Evolutionary conservation across 2,113 vertebrate genomes (phyloP).

Genomic region (Daubentonia madagascariensis): DNA sequence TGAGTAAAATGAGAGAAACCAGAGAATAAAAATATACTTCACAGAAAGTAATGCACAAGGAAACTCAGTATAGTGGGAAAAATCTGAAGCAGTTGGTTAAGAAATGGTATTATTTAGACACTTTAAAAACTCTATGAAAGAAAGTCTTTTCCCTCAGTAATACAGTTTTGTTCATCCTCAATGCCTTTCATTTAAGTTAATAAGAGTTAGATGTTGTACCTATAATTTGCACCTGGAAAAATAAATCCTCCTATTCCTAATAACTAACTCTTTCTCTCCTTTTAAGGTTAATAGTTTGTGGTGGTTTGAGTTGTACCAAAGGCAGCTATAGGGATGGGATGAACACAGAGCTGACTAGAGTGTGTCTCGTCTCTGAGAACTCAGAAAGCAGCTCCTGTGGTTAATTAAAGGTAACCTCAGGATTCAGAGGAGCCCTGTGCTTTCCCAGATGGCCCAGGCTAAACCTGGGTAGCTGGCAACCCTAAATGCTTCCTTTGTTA

Average conservation of each 20-base stretch:
- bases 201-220: neutral
- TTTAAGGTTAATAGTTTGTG: neutral
- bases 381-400: neutral
- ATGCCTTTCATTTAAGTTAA: neutral
- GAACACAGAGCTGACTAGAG: neutral
- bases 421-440: conserved; percentile 52
- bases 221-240: conserved; percentile 51
- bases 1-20: conserved; percentile 32
- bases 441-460: conserved; percentile 58
- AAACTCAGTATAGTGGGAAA: neutral
- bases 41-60: neutral
- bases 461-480: conserved; percentile 73
- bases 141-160: neutral
- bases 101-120: neutral
- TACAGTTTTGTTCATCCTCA: neutral
- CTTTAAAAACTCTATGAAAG: neutral
- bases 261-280: neutral
- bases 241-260: neutral
- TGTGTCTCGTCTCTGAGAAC: neutral
- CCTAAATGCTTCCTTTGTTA: conserved; percentile 78
- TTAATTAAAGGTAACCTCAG: conserved; percentile 67
- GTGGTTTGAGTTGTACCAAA: neutral
- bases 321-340: neutral
- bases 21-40: neutral
- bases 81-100: neutral